Evolutionary conservation across 1,140 invertebrate genomes (phyloP), one percentile per base, ranked within the genome.

Genomic region (Plectrocnemia conspersa): DNA sequence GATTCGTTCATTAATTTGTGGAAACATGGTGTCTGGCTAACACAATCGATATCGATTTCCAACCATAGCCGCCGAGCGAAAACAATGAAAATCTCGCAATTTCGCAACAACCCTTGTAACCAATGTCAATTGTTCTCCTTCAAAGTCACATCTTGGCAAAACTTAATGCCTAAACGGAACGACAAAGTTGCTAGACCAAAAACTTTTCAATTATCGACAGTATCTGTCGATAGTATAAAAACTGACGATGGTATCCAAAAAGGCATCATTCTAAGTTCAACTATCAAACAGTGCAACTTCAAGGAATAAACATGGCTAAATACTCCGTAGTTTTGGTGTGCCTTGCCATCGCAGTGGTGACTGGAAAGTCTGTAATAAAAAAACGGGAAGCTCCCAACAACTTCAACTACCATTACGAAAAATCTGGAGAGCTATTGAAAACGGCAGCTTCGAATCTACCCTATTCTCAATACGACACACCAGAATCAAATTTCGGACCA

Each of bases 401-500:
- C 27, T 56, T 38, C 50, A 60, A 60, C 32, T 56, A 50, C 27
- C 59, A 49, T n/a, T 57, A 57, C 42, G 44, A 57, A 35, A 49
- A 56, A 41, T 33, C 52, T 18, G 59, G 55, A 16, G 59, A 57
- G 24, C 44, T 49, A 6, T 2, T 61, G 6, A 46, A 57, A 32
- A 33, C 59, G 2, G 59, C 45, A 15, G 44, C 58, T 32, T 65
- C 68, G 41, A 71, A 69, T 49, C 18, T 72, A 40, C 73, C 73
- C n/a, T 45, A 75, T 56, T 70, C 70, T 7, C 60, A 72, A 25
- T 56, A 72, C 1, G 65, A 67, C 53, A 68, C 65, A 62, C 69
- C 71, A 6, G 73, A 70, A n/a, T 72, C 73, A 16, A 66, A 72
- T 48, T 62, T 72, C 32, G 73, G 72, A 48, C 68, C 72, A 19